These are phyloP conservation scores for Morone saxatilis DNA, from an alignment of 2,113 vertebrate genomes.

Conservation along the genomic window DNA sequence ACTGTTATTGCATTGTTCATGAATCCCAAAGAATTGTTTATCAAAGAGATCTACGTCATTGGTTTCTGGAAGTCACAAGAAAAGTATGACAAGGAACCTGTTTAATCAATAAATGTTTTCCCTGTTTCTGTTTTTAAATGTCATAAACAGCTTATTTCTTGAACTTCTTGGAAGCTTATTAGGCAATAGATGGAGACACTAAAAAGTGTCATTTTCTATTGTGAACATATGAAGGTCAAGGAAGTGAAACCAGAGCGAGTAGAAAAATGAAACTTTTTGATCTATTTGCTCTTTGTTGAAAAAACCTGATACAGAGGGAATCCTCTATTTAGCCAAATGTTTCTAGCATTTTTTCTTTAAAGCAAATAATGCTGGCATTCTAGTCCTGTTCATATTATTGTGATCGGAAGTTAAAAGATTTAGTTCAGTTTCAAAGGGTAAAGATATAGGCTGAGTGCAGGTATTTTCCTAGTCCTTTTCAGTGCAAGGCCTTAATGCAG, in stretches of 20 bases:
- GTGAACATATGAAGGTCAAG: conserved; percentile 48
- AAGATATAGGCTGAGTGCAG: not conserved
- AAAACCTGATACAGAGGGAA: not conserved
- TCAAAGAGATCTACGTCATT: not conserved
- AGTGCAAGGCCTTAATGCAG: not conserved
- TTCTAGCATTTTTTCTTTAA: not conserved
- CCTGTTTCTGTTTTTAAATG: not conserved
- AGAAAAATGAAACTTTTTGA: conserved; percentile 29
- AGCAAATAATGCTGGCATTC: not conserved
- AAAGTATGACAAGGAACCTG: not conserved
- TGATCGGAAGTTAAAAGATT: not conserved
- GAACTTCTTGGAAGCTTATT: not conserved
- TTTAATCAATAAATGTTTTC: not conserved
- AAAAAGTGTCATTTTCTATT: conserved; percentile 25
- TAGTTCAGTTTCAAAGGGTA: not conserved
- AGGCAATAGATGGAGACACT: not conserved
- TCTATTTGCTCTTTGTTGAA: not conserved
- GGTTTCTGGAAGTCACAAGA: not conserved
- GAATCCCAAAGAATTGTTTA: not conserved
- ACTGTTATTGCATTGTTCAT: not conserved
- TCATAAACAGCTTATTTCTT: not conserved
- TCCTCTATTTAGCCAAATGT: not conserved
- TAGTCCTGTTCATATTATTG: not conserved
- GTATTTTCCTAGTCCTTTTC: not conserved
- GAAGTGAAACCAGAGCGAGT: conserved; percentile 1